A percentile compares a stretch with the other conserved stretches of the same genome.
phyloP scores from a whole-genome alignment of 2,113 vertebrate species.

The Lethenteron camtschaticum region DNA sequence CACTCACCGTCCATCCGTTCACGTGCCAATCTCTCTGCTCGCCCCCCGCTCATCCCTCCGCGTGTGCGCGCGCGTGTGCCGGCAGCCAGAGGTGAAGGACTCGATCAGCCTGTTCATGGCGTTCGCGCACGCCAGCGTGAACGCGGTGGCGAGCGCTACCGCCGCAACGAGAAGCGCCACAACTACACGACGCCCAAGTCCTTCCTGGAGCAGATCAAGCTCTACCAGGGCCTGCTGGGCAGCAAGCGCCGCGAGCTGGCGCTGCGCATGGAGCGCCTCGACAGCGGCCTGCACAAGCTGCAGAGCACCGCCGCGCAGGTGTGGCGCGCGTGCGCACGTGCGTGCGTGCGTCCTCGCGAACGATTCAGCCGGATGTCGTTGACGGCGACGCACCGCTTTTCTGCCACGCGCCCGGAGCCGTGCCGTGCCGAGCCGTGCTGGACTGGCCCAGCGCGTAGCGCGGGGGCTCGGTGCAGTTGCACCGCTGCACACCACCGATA shows the following conservation, averaged over 20 bases:
- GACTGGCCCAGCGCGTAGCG: too few species aligned
- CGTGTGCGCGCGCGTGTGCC: too few species aligned
- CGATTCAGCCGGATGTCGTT: too few species aligned
- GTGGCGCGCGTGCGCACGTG: neutral
- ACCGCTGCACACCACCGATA: too few species aligned
- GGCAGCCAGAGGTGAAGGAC: conserved; percentile 31
- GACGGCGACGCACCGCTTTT: too few species aligned
- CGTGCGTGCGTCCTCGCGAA: conserved; percentile 7
- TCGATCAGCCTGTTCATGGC: conserved; percentile 50
- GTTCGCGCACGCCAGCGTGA: conserved; percentile 36
- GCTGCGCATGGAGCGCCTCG: conserved; percentile 27
- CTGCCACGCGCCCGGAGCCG: too few species aligned
- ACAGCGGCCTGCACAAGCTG: conserved; percentile 35
- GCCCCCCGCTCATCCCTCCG: too few species aligned
- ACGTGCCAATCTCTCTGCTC: too few species aligned
- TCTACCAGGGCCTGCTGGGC: conserved; percentile 35
- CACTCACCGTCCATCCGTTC: too few species aligned
- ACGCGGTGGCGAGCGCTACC: conserved; percentile 33
- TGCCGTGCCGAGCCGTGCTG: too few species aligned
- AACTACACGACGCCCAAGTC: conserved; percentile 44
- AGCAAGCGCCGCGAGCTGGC: conserved; percentile 27
- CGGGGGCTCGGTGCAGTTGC: too few species aligned
- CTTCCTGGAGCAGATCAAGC: conserved; percentile 45
- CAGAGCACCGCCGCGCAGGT: conserved; percentile 42
- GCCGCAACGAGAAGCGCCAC: conserved; percentile 29